Percentiles rank a stretch among this genome's conserved stretches.
These are phyloP conservation scores for Leuctra nigra DNA, from an alignment of 2,888 invertebrate species.

Conservation along the genomic window DNA sequence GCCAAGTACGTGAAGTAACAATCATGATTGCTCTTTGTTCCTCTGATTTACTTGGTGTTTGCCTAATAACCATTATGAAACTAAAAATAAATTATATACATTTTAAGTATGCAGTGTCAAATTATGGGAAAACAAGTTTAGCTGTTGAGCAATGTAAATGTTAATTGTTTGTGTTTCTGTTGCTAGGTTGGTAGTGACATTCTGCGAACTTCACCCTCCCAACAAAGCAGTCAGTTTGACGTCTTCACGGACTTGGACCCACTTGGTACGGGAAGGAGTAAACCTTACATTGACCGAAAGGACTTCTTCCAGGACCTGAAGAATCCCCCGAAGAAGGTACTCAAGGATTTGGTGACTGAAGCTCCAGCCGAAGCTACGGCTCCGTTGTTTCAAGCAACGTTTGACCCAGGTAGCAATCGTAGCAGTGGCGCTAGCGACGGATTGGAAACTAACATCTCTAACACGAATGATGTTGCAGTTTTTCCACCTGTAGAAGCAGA, in stretches of 20 bases:
- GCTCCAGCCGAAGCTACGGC: conserved; percentile 27
- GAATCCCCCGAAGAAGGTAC: conserved; percentile 87
- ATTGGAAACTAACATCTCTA: neutral
- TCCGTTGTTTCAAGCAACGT: conserved; percentile 37
- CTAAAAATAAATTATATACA: no score
- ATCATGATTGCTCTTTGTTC: no score
- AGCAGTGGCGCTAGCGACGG: neutral
- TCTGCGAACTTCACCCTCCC: conserved; percentile 16
- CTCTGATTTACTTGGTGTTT: no score
- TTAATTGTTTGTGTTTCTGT: no score
- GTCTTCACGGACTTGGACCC: conserved; percentile 93
- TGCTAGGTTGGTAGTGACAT: conserved; percentile 17
- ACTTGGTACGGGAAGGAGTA: conserved; percentile 82
- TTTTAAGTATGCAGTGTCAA: no score
- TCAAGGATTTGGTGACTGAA: conserved; percentile 68
- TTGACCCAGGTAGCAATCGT: conserved; percentile 30
- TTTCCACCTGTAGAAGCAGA: conserved; percentile 36
- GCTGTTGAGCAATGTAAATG: no score
- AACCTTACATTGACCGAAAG: conserved; percentile 92
- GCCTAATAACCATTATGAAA: no score
- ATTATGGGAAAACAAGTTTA: no score
- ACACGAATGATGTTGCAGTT: conserved; percentile 13
- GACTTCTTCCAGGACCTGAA: conserved; percentile 94
- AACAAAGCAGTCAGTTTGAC: conserved; percentile 49
- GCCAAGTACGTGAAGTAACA: no score